Evolutionary conservation across 1,140 invertebrate genomes (phyloP).

Genomic region (Neocloeon triangulifer): DNA sequence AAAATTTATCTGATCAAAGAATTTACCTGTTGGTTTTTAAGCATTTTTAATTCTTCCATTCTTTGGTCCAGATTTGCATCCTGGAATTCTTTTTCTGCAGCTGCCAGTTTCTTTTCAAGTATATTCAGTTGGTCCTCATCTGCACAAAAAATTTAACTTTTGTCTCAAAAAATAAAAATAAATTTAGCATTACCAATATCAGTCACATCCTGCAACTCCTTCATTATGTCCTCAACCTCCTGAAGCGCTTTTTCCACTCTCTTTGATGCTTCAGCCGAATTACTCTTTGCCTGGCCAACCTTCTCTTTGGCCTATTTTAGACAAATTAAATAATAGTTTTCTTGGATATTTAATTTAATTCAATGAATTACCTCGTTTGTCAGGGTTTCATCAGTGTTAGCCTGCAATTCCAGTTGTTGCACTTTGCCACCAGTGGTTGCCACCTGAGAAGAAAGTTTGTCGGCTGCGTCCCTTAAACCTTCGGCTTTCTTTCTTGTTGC

Average conservation of each 20-base stretch:
- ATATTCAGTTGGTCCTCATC: constrained; percentile 41
- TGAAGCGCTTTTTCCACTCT: constrained; percentile 58
- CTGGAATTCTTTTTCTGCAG: constrained; percentile 47
- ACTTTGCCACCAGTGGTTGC: constrained; percentile 44
- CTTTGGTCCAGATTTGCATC: constrained; percentile 51
- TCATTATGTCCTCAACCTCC: constrained; percentile 56
- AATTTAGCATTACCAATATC: constrained; percentile 32
- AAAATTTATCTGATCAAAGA: too few species aligned
- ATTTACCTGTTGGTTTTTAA: constrained; percentile 26
- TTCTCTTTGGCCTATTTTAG: constrained; percentile 33
- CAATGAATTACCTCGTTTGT: constrained; percentile 38
- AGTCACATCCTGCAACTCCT: constrained; percentile 51
- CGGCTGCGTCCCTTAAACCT: constrained; percentile 50
- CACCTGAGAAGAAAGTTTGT: constrained; percentile 43
- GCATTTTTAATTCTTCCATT: constrained; percentile 41
- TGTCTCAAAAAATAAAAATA: constrained; percentile 3
- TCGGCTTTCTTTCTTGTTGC: constrained; percentile 49
- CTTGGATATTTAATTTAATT: neutral
- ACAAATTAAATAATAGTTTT: constrained; percentile 7
- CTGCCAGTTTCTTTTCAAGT: constrained; percentile 45
- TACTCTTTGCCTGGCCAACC: constrained; percentile 70
- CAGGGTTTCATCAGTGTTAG: constrained; percentile 42
- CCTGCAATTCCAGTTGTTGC: constrained; percentile 43
- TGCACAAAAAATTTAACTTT: constrained; percentile 11
- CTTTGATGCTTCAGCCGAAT: constrained; percentile 48